These are phyloP conservation scores for Sphyrna mokarran DNA, from an alignment of 2,113 vertebrate genomes.

Conservation along the genomic window DNA sequence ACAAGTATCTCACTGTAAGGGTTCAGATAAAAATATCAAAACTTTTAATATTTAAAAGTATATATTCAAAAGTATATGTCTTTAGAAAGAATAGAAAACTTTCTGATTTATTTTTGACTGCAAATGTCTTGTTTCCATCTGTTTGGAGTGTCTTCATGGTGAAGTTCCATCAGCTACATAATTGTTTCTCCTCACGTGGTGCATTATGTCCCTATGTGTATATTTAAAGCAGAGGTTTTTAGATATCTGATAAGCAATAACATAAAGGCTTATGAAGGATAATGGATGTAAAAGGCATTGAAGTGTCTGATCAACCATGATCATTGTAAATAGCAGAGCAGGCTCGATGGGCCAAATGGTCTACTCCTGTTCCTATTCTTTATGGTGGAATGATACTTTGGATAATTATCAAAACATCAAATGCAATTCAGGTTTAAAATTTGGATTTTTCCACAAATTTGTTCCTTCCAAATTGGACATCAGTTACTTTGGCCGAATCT, in stretches of 20 bases:
- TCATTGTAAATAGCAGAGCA: too few species aligned
- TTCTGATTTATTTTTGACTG: neutral
- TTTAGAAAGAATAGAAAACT: neutral
- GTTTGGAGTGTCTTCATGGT: neutral
- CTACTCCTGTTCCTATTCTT: neutral
- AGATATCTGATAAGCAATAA: too few species aligned
- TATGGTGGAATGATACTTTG: neutral
- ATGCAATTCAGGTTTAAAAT: neutral
- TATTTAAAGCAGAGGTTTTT: too few species aligned
- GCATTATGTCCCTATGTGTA: neutral
- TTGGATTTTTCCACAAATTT: neutral
- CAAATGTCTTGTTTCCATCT: neutral
- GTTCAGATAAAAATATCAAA: neutral
- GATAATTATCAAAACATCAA: neutral
- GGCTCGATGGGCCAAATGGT: too few species aligned
- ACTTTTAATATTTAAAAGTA: neutral
- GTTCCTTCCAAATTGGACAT: neutral
- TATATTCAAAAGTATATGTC: neutral
- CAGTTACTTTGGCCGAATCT: neutral
- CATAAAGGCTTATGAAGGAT: too few species aligned
- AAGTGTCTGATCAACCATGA: too few species aligned
- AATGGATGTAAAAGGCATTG: too few species aligned
- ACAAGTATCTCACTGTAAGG: neutral
- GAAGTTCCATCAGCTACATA: neutral
- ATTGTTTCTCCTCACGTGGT: neutral